A percentile compares a stretch with the other conserved stretches of the same genome.
phyloP scores from a whole-genome alignment of 1,140 invertebrate species.

The Drosophila tsacasi region DNA sequence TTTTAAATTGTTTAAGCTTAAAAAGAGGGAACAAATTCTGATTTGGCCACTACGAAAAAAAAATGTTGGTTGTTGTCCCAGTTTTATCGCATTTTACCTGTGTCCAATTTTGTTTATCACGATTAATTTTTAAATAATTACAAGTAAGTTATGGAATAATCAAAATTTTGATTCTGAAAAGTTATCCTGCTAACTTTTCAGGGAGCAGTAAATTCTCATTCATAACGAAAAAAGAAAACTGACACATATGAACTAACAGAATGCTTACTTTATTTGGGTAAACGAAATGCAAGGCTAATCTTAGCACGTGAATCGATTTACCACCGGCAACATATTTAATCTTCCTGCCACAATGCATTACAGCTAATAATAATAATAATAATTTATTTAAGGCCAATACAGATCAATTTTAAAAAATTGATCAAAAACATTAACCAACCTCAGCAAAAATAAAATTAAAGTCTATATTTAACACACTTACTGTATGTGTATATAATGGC shows the following conservation, averaged over 20 bases:
- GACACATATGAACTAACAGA: background rate
- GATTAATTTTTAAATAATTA: no score
- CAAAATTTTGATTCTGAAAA: no score
- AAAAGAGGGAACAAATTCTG: no score
- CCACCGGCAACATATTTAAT: slow-evolving; percentile 35
- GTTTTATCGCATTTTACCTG: no score
- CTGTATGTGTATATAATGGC: slow-evolving; percentile 21
- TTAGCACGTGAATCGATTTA: background rate
- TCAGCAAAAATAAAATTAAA: slow-evolving; percentile 51
- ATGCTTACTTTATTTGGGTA: background rate
- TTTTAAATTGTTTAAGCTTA: no score
- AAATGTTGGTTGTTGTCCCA: no score
- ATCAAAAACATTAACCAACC: slow-evolving; percentile 15
- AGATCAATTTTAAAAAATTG: slow-evolving; percentile 60
- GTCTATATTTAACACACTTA: slow-evolving; percentile 66
- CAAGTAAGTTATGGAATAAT: no score
- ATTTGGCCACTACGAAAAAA: no score
- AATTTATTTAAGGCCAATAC: slow-evolving; percentile 56
- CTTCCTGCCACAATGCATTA: slow-evolving; percentile 48
- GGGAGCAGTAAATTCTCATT: no score
- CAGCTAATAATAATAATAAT: slow-evolving; percentile 7
- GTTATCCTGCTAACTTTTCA: no score
- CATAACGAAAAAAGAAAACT: background rate
- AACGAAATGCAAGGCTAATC: background rate
- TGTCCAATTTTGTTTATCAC: no score